Conservation (phyloP, 2,888 invertebrate genomes). For the Taphrorychus bicolor region DNA sequence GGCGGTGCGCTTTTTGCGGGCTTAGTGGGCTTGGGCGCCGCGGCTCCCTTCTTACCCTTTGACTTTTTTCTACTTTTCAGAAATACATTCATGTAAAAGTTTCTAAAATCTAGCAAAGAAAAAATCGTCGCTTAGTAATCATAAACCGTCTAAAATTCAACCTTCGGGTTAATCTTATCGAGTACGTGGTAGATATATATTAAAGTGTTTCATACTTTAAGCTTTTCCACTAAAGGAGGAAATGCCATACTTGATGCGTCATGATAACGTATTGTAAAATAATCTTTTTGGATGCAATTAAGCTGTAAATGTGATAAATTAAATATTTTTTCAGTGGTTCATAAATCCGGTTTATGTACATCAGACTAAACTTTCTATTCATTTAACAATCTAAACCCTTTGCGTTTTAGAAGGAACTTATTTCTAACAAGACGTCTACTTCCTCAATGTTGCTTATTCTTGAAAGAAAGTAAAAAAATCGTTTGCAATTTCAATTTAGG, state of each 20-base stretch:
- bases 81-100: slow-evolving; percentile 23
- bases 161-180: neutral
- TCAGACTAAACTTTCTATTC: too few species aligned
- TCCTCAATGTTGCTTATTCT: too few species aligned
- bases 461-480: too few species aligned
- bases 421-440: too few species aligned
- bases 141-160: neutral
- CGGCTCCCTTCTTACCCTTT: neutral
- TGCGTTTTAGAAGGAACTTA: too few species aligned
- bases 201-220: neutral
- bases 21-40: too few species aligned
- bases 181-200: neutral
- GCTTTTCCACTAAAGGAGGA: neutral
- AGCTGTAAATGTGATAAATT: neutral
- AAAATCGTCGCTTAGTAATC: neutral
- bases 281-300: neutral
- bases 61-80: slow-evolving; percentile 21
- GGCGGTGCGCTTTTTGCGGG: neutral
- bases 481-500: too few species aligned
- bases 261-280: neutral
- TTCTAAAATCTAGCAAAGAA: slow-evolving; percentile 27
- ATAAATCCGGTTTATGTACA: too few species aligned
- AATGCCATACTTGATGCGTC: neutral
- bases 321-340: too few species aligned
- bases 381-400: too few species aligned